Conservation (phyloP, 1,140 invertebrate species). For the Camponotus floridanus region DNA sequence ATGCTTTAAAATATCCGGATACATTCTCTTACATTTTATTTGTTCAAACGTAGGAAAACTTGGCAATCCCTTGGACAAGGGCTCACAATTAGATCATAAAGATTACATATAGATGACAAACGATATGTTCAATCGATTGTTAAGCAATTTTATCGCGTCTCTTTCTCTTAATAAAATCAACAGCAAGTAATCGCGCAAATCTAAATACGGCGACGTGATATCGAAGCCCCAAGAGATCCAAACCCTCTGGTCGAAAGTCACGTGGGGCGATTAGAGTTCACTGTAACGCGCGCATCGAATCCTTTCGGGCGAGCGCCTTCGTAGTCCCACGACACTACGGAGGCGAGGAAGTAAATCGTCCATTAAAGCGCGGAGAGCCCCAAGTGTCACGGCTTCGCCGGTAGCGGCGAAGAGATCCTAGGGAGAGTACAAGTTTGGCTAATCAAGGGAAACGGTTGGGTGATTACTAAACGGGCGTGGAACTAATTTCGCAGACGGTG, state of each 20-base stretch:
- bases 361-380: conserved; percentile 63
- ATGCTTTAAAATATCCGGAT: background rate
- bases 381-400: conserved; percentile 33
- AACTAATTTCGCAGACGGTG: conserved; percentile 70
- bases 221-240: background rate
- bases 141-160: conserved; percentile 12
- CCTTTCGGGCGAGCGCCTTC: conserved; percentile 48
- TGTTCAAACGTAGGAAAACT: background rate
- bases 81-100: background rate
- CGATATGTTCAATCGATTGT: background rate
- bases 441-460: conserved; percentile 73
- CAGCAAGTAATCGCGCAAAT: conserved; percentile 27
- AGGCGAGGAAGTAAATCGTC: conserved; percentile 71
- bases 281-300: conserved; percentile 41
- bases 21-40: background rate
- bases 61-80: conserved; percentile 2
- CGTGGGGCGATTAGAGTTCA: conserved; percentile 41
- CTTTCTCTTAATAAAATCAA: conserved; percentile 24
- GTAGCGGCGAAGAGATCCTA: background rate
- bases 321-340: conserved; percentile 47
- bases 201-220: background rate
- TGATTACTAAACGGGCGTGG: conserved; percentile 74
- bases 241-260: conserved; percentile 13
- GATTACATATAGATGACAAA: conserved; percentile 16
- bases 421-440: conserved; percentile 59